A percentile compares a stretch with the other conserved stretches of the same genome.
phyloP scores from a whole-genome alignment of 2,797 vertebrate species.

The Schizopygopsis pylzovi region DNA sequence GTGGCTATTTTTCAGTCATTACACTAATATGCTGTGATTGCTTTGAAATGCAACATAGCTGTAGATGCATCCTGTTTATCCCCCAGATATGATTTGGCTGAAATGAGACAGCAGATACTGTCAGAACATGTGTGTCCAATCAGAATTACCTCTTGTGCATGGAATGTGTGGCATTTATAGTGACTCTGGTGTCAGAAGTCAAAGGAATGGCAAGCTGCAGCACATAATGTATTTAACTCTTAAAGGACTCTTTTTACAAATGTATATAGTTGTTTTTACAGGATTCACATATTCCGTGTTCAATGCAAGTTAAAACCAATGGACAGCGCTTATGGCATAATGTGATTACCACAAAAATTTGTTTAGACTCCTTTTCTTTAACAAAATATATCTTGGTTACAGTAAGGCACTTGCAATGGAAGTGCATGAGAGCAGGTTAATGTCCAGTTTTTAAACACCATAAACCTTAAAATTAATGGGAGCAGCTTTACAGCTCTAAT shows the following conservation, averaged over 20 bases:
- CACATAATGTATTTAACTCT: slow-evolving; percentile 33
- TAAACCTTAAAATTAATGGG: background rate
- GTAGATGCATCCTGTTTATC: slow-evolving; percentile 60
- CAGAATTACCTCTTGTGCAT: slow-evolving; percentile 46
- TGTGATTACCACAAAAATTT: background rate
- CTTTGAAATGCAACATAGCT: slow-evolving; percentile 57
- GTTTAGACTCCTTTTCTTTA: background rate
- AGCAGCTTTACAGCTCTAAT: background rate
- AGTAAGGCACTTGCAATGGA: background rate
- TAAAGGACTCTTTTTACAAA: background rate
- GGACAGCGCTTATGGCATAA: background rate
- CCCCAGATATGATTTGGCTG: slow-evolving; percentile 53
- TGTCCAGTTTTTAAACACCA: too few relatives aligned
- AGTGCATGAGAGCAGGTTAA: background rate
- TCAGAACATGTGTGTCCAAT: slow-evolving; percentile 61
- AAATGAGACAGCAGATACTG: slow-evolving; percentile 57
- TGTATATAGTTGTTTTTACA: slow-evolving; percentile 2
- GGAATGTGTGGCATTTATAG: slow-evolving; percentile 63
- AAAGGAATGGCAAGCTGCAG: slow-evolving; percentile 51
- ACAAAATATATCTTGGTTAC: background rate
- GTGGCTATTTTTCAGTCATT: slow-evolving; percentile 61
- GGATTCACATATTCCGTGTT: background rate
- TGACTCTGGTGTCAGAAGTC: slow-evolving; percentile 59
- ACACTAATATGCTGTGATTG: slow-evolving; percentile 61
- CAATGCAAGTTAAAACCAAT: background rate